Conservation (phyloP, 2,113 vertebrate genomes). For the Paradoxurus hermaphroditus region DNA sequence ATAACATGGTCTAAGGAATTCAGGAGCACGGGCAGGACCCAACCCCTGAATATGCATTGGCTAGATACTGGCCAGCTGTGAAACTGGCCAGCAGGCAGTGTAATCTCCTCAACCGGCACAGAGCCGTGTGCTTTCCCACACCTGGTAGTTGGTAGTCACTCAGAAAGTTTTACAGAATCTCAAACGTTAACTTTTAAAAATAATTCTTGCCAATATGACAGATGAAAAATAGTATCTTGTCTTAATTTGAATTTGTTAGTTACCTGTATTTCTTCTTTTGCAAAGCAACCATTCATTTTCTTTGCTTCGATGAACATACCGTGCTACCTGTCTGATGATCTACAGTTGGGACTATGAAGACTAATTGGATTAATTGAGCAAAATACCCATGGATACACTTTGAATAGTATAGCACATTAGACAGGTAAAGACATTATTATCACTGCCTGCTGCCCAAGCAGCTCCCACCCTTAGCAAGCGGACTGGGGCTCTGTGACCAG, state of each 20-base stretch:
- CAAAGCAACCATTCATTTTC: background rate
- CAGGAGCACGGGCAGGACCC: too few relatives aligned
- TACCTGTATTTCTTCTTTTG: background rate
- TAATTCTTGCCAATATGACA: background rate
- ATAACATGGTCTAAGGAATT: too few relatives aligned
- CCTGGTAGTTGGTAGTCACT: too few relatives aligned
- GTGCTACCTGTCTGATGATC: background rate
- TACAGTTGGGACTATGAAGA: background rate
- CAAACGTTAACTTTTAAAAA: background rate
- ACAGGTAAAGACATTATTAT: too few relatives aligned
- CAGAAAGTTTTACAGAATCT: background rate
- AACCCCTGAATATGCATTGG: too few relatives aligned
- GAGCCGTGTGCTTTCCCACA: too few relatives aligned
- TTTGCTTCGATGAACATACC: background rate
- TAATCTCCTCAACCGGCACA: too few relatives aligned
- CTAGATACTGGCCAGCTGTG: too few relatives aligned
- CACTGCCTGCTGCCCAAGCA: background rate
- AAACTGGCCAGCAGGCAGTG: too few relatives aligned
- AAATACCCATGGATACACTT: background rate
- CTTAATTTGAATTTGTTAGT: too few relatives aligned
- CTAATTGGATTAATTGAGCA: background rate
- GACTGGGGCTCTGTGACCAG: accelerated
- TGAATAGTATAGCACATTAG: too few relatives aligned
- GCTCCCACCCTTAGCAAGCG: background rate
- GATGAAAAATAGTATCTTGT: background rate